Evolutionary conservation across 2,888 invertebrate genomes (phyloP), one percentile per base, ranked within the genome.

Genomic region (Agrochola circellaris): DNA sequence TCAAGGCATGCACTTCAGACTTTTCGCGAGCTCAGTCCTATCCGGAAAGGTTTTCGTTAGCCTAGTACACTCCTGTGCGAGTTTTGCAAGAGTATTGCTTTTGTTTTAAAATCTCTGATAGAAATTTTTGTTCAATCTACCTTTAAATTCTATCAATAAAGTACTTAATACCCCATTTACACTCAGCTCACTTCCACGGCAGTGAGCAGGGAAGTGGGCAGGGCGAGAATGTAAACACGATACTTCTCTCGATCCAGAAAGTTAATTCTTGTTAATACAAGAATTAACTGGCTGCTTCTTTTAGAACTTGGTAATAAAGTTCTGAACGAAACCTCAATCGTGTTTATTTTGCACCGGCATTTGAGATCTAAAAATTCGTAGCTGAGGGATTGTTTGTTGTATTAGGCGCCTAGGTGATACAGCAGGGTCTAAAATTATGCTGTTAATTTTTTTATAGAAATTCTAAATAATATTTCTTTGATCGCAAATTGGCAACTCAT

Each of bases 101-200:
- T 69, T 69, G 9, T 34, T 73, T 8, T 8, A 64, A 81, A n/a
- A 42, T n/a, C 4, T 51, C n/a, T n/a, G 51, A 2, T 34, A 13
- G 20, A 62, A n/a, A 60, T 58, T 6, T 13, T 62, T 61, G 42
- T 45, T 26, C 13, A 34, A 60, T 26, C 9, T 45, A 26, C 30
- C 2, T 56, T 20, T 72, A 15, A 73, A 56, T 58, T 51, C 6
- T 51, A 9, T 20, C n/a, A 38, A n/a, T 38, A 17, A 11, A 51
- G 30, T 51, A 30, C 20, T n/a, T n/a, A n/a, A n/a, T n/a, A n/a
- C n/a, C n/a, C n/a, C n/a, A n/a, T n/a, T n/a, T n/a, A n/a, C n/a
- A n/a, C n/a, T n/a, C n/a, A n/a, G n/a, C n/a, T n/a, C n/a, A n/a
- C n/a, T n/a, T n/a, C n/a, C n/a, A n/a, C n/a, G n/a, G n/a, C n/a